Evolutionary conservation across 2,888 invertebrate species (phyloP).

Genomic region (Mycogona germanica): DNA sequence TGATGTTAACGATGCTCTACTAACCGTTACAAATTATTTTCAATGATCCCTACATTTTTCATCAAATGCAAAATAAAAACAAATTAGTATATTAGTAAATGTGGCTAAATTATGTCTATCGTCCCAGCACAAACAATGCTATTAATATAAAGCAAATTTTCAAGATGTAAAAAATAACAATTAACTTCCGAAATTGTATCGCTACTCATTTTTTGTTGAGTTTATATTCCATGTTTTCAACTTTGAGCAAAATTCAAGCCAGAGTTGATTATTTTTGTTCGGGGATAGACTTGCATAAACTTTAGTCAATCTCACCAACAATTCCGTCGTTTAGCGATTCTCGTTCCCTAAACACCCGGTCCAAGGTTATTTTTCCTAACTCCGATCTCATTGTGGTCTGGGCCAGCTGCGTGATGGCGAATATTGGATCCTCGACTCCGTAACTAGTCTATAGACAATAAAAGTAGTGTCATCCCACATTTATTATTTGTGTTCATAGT

Average conservation of each 20-base stretch:
- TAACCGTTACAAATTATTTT: too few relatives aligned
- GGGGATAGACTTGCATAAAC: neutral
- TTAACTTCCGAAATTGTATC: neutral
- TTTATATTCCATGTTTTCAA: neutral
- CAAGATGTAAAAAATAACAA: neutral
- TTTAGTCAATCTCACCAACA: constrained; percentile 49
- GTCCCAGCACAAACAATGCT: too few relatives aligned
- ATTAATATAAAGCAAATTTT: too few relatives aligned
- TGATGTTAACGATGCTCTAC: neutral
- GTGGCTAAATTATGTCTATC: too few relatives aligned
- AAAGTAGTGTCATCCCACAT: constrained; percentile 1
- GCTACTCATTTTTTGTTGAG: neutral
- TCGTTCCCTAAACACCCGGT: constrained; percentile 92
- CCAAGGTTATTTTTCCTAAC: constrained; percentile 90
- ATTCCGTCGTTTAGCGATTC: constrained; percentile 90
- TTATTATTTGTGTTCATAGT: constrained; percentile 1
- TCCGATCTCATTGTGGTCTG: constrained; percentile 99
- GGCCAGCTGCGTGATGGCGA: constrained; percentile 96
- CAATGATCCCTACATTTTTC: too few relatives aligned
- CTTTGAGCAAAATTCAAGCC: too few relatives aligned
- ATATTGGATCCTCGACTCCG: constrained; percentile 98
- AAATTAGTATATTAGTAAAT: too few relatives aligned
- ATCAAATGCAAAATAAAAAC: too few relatives aligned
- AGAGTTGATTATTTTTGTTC: too few relatives aligned
- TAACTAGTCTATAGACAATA: constrained; percentile 56